Percentiles rank a stretch among this genome's conserved stretches.
These are phyloP conservation scores for Drosophila peninsularis DNA, from an alignment of 2,888 invertebrate genomes.

Conservation along the genomic window DNA sequence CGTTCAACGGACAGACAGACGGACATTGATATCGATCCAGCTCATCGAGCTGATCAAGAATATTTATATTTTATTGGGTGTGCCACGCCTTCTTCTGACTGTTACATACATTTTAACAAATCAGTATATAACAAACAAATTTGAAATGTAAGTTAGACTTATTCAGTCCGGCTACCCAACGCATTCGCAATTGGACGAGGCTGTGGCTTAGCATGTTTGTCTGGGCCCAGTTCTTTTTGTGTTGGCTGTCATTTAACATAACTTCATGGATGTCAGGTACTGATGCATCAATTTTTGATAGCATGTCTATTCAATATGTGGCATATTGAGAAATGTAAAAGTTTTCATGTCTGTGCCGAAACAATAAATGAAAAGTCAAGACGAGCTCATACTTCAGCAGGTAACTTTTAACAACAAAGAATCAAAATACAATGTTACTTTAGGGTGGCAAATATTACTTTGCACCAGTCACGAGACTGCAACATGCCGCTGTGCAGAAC, in stretches of 20 bases:
- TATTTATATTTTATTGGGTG: too few relatives aligned
- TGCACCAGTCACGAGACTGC: conserved; percentile 27
- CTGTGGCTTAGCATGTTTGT: too few relatives aligned
- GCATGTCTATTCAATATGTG: conserved; percentile 38
- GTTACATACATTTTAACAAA: too few relatives aligned
- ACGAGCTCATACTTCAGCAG: conserved; percentile 54
- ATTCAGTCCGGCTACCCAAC: too few relatives aligned
- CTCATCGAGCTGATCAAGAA: too few relatives aligned
- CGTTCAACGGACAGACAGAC: too few relatives aligned
- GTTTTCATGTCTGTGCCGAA: conserved; percentile 36
- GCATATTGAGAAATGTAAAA: conserved; percentile 46
- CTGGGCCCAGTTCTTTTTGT: too few relatives aligned
- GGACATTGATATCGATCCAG: too few relatives aligned
- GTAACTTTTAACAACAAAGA: conserved; percentile 29
- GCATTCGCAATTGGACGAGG: too few relatives aligned
- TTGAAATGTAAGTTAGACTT: too few relatives aligned
- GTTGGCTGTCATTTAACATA: conserved; percentile 49
- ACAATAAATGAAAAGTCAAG: conserved; percentile 47
- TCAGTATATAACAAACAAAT: too few relatives aligned
- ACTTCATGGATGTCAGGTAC: conserved; percentile 27
- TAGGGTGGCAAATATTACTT: conserved; percentile 63
- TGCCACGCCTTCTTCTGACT: too few relatives aligned
- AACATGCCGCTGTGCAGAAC: conserved; percentile 68
- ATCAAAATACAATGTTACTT: conserved; percentile 46
- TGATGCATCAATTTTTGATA: conserved; percentile 45